Percentiles rank a stretch among this genome's conserved stretches.
These are phyloP conservation scores for Aphodius sticticus DNA, from an alignment of 2,888 invertebrate genomes.

Conservation along the genomic window DNA sequence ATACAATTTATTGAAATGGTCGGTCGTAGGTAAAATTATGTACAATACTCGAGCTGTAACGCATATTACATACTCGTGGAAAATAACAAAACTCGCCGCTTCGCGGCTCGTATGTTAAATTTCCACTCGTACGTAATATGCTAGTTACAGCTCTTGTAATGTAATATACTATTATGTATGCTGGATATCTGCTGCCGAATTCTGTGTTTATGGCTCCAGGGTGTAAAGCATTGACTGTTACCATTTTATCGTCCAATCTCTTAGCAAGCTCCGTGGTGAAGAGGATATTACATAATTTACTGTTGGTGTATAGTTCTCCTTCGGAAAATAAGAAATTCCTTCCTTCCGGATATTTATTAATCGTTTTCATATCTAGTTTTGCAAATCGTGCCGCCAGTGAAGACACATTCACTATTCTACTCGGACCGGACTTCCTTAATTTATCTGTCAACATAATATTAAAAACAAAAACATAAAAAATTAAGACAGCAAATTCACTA, in stretches of 20 bases:
- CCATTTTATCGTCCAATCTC: constrained; percentile 42
- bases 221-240: constrained; percentile 48
- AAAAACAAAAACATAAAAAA: constrained; percentile 36
- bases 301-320: constrained; percentile 32
- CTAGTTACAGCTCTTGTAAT: no score
- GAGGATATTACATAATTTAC: constrained; percentile 49
- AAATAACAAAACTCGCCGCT: no score
- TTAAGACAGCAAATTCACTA: not conserved
- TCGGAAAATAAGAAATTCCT: not conserved
- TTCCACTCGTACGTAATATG: no score
- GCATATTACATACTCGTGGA: no score
- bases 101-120: no score
- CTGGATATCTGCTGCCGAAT: not conserved
- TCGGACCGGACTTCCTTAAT: constrained; percentile 53
- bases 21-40: no score
- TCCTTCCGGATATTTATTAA: not conserved
- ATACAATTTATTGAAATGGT: no score
- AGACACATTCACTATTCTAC: constrained; percentile 50
- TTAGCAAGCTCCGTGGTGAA: constrained; percentile 47
- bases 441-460: constrained; percentile 59
- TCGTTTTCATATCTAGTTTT: not conserved
- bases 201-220: constrained; percentile 46
- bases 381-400: constrained; percentile 43
- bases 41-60: no score
- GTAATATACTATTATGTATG: no score